A percentile compares a stretch with the other conserved stretches of the same genome.
Conservation (phyloP, 2,797 vertebrate genomes). For the Clarias fuscus region DNA sequence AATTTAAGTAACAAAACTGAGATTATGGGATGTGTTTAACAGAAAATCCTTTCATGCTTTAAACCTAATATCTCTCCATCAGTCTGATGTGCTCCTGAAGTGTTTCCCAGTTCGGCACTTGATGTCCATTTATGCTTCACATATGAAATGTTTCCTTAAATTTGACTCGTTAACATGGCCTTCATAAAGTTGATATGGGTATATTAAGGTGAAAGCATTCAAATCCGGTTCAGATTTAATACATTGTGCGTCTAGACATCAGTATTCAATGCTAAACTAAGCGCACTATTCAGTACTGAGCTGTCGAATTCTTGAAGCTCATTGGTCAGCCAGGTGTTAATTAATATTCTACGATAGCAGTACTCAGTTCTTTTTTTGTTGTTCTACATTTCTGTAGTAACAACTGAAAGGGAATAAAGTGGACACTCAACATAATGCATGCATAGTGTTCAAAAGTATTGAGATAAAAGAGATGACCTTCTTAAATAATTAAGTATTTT, state of each 20-base stretch:
- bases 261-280: background rate
- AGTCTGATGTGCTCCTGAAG: background rate
- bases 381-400: background rate
- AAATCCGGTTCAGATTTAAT: background rate
- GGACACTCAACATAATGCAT: no score
- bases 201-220: background rate
- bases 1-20: slow-evolving; percentile 30
- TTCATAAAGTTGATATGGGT: background rate
- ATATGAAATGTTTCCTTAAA: background rate
- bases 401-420: background rate
- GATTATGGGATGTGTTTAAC: slow-evolving; percentile 6
- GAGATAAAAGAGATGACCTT: no score
- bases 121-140: background rate
- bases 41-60: background rate
- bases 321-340: background rate
- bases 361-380: background rate
- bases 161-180: background rate
- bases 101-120: background rate
- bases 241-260: background rate
- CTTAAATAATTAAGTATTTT: no score
- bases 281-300: background rate
- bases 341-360: background rate
- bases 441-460: no score
- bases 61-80: background rate
- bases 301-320: background rate